phyloP scores from a whole-genome alignment of 2,113 vertebrate genomes.

The Tyto alba region DNA sequence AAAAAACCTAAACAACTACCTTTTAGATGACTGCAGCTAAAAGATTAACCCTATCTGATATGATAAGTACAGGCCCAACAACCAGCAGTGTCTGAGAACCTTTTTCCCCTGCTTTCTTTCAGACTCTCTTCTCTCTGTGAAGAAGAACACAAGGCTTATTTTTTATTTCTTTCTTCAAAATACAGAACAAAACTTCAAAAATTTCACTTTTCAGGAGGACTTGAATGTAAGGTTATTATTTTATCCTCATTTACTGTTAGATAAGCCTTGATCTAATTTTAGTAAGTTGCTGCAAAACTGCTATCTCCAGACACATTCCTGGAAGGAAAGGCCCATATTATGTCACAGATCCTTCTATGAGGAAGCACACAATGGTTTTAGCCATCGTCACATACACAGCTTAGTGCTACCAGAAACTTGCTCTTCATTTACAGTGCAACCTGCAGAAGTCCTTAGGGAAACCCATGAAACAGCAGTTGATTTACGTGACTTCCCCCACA shows the following conservation, averaged over 20 bases:
- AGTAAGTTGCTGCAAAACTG: not conserved
- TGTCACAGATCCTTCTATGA: not conserved
- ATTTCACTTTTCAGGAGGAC: not conserved
- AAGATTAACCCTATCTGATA: not conserved
- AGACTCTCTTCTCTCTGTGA: not conserved
- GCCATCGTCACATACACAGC: not conserved
- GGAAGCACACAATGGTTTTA: not conserved
- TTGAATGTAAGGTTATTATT: not conserved
- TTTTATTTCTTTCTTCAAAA: not conserved
- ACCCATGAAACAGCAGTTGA: not conserved
- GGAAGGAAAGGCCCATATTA: not conserved
- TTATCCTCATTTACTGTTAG: not conserved
- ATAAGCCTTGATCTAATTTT: not conserved
- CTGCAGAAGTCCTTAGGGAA: not conserved
- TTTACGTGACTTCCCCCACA: not conserved
- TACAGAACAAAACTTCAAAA: not conserved
- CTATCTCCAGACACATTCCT: not conserved
- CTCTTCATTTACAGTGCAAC: not conserved
- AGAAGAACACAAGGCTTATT: not conserved
- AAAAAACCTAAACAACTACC: not conserved
- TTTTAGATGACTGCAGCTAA: not conserved
- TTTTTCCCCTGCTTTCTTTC: not conserved
- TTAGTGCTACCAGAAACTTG: not conserved
- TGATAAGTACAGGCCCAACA: not conserved
- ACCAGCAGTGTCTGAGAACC: not conserved